These are phyloP conservation scores for Acheta domesticus DNA, from an alignment of 2,888 invertebrate genomes.

Conservation along the genomic window DNA sequence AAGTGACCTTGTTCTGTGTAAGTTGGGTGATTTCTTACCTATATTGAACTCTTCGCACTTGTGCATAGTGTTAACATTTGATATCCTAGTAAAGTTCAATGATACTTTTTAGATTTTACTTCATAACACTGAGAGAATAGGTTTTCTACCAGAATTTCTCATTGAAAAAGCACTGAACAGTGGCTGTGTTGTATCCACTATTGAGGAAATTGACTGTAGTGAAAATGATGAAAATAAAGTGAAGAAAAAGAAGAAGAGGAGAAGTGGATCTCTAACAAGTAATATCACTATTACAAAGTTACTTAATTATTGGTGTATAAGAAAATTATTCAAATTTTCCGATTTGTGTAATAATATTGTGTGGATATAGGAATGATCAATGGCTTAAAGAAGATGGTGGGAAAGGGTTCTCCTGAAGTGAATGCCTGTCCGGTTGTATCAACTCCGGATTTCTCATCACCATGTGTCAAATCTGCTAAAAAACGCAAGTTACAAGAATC, in stretches of 20 bases:
- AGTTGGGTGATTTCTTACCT: too few species aligned
- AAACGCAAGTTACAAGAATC: constrained; percentile 62
- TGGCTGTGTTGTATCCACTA: not conserved
- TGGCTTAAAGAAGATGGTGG: constrained; percentile 74
- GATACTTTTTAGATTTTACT: constrained; percentile 63
- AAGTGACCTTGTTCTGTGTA: too few species aligned
- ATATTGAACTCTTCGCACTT: too few species aligned
- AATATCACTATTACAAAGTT: constrained; percentile 44
- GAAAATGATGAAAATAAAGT: constrained; percentile 51
- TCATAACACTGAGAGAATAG: constrained; percentile 71
- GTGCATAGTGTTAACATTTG: too few species aligned
- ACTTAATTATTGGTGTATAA: not conserved
- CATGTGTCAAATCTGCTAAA: constrained; percentile 59
- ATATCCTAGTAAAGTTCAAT: too few species aligned
- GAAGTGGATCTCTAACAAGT: constrained; percentile 85
- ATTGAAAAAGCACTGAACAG: constrained; percentile 46
- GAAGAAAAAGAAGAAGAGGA: constrained; percentile 70
- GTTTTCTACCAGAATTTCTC: constrained; percentile 63
- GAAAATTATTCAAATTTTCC: not conserved
- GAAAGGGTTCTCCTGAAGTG: constrained; percentile 49
- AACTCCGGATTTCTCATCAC: constrained; percentile 47
- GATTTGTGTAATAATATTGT: too few species aligned
- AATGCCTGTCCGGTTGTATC: constrained; percentile 37
- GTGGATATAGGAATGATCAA: constrained; percentile 63
- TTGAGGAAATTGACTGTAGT: constrained; percentile 46